Evolutionary conservation across 2,797 vertebrate genomes (phyloP), one percentile per base, ranked within the genome.

Genomic region (Yasuhikotakia modesta): DNA sequence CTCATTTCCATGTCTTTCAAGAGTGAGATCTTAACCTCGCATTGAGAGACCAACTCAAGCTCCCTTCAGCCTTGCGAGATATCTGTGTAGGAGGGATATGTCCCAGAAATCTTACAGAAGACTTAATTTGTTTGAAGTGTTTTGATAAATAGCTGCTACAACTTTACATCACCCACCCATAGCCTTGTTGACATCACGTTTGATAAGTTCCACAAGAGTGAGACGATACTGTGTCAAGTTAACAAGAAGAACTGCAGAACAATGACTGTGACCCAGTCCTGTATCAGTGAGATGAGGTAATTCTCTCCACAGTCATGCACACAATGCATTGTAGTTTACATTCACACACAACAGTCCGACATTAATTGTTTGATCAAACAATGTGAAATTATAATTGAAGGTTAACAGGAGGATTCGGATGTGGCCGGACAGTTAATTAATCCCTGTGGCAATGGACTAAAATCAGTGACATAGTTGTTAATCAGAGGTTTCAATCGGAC

Each of bases 401-500:
- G 53, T 52, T 71, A 21, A 46, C 61, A 64, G 2, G 6, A 46
- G 84, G 79, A 87, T 85, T 77, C 82, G 72, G 80, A 83, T 85
- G 86, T 87, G 84, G 80, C 71, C 46, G 65, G 70, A 70, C 68
- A 85, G 78, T 75, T 85, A 79, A 87, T 86, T 84, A 82, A 48
- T 73, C 78, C 73, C 78, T 80, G 77, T 67, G 84, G 78, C 81
- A 85, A 22, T 61, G 30, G 70, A 60, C 65, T 81, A 55, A 82
- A 80, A 87, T 83, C 77, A 80, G 73, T 65, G 75, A 48, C 63
- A 68, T 70, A 43, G 21, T 74, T 70, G 85, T 83, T 83, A 83
- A 87, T 86, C 85, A 35, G 72, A 73, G 58, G 58, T n/a, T 85
- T 78, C 79, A 75, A 86, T 87, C 84, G 87, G 77, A 86, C 85